These are phyloP conservation scores for Peromyscus melanophrys DNA, from an alignment of 2,797 vertebrate species.

Conservation along the genomic window DNA sequence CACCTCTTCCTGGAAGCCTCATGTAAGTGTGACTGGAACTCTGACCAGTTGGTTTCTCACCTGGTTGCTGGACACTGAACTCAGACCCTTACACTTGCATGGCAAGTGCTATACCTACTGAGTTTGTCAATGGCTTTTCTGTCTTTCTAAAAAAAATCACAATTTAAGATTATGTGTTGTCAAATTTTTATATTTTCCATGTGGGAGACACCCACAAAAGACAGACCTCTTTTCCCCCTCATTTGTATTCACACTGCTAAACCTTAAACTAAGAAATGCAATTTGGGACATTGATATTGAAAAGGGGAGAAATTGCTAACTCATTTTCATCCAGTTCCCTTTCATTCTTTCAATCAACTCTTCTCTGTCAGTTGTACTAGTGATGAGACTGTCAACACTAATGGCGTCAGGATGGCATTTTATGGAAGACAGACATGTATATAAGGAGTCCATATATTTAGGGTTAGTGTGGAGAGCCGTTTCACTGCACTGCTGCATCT, in stretches of 20 bases:
- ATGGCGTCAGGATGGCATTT: neutral
- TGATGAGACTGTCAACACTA: neutral
- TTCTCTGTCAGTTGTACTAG: neutral
- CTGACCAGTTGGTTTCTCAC: neutral
- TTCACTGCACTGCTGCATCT: too few species aligned
- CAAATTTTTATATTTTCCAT: neutral
- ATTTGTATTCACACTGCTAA: neutral
- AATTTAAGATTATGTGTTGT: neutral
- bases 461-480: too few species aligned
- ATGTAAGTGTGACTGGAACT: neutral
- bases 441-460: neutral
- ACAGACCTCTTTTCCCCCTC: neutral
- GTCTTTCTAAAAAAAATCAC: neutral
- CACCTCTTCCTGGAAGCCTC: neutral
- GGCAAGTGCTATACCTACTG: too few species aligned
- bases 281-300: neutral
- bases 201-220: neutral
- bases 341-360: neutral
- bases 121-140: neutral
- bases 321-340: neutral
- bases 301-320: neutral
- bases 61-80: neutral
- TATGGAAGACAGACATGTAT: neutral
- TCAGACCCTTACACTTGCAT: too few species aligned
- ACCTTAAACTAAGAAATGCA: neutral